Percentiles rank a stretch among this genome's conserved stretches.
These are phyloP conservation scores for Sphaeridia pumilis DNA, from an alignment of 2,888 invertebrate genomes.

Conservation along the genomic window DNA sequence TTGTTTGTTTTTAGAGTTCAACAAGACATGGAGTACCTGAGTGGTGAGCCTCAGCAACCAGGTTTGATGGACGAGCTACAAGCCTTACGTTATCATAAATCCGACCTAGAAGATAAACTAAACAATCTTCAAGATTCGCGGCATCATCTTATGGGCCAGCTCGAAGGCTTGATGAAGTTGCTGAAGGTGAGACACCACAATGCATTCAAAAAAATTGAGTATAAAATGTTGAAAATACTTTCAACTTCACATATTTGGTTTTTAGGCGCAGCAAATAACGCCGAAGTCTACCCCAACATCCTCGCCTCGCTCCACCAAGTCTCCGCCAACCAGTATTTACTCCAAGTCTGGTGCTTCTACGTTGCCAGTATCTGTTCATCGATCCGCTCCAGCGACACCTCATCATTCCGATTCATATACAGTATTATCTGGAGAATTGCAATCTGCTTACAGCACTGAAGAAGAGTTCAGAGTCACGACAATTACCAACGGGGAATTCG, in stretches of 20 bases:
- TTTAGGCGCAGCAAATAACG: slow-evolving; percentile 35
- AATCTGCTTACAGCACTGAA: slow-evolving; percentile 29
- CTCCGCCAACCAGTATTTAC: slow-evolving; percentile 38
- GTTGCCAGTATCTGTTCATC: slow-evolving; percentile 19
- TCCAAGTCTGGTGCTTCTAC: slow-evolving; percentile 19
- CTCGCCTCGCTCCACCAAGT: slow-evolving; percentile 36
- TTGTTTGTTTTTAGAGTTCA: too few relatives aligned
- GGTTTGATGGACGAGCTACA: slow-evolving; percentile 82
- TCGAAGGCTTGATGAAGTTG: slow-evolving; percentile 95
- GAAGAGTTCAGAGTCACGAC: slow-evolving; percentile 19
- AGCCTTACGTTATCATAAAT: slow-evolving; percentile 80
- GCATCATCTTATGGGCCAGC: slow-evolving; percentile 85
- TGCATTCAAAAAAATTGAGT: neutral
- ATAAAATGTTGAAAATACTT: slow-evolving; percentile 2
- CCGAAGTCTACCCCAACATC: slow-evolving; percentile 37
- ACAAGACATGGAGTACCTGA: slow-evolving; percentile 63
- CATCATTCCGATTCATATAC: slow-evolving; percentile 31
- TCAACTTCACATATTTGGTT: too few relatives aligned
- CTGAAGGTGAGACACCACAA: slow-evolving; percentile 70
- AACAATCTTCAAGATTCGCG: slow-evolving; percentile 87
- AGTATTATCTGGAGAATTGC: slow-evolving; percentile 28
- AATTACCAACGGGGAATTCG: slow-evolving; percentile 13
- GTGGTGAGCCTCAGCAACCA: slow-evolving; percentile 44
- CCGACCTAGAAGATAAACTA: slow-evolving; percentile 87
- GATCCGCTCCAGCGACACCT: slow-evolving; percentile 35